These are phyloP conservation scores for Oryzias sinensis DNA, from an alignment of 2,797 vertebrate species.

Conservation along the genomic window DNA sequence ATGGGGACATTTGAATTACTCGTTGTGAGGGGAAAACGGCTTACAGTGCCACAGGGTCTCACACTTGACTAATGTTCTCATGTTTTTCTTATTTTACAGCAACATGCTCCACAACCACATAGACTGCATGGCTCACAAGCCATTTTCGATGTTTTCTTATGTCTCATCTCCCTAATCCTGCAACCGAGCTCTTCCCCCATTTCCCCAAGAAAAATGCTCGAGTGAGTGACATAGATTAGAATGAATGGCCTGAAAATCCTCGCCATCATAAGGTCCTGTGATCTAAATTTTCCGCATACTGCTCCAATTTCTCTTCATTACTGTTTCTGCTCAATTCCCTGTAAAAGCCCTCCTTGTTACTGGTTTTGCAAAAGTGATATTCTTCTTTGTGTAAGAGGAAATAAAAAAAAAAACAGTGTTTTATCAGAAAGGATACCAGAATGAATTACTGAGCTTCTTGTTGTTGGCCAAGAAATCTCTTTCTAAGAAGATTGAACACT, in stretches of 20 bases:
- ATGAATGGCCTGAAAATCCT: slow-evolving; percentile 10
- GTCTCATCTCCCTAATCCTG: background rate
- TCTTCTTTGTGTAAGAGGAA: too few species aligned
- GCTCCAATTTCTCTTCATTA: slow-evolving; percentile 43
- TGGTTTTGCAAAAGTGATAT: background rate
- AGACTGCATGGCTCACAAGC: slow-evolving; percentile 32
- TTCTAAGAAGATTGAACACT: too few species aligned
- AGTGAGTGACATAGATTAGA: background rate
- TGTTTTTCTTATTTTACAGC: slow-evolving; percentile 30
- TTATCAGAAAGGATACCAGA: too few species aligned
- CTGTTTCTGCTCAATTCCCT: slow-evolving; percentile 9
- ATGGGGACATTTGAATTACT: slow-evolving; percentile 48
- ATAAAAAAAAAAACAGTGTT: too few species aligned
- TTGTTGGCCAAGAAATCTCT: too few species aligned
- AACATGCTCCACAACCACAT: slow-evolving; percentile 27
- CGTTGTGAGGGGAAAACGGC: slow-evolving; percentile 33
- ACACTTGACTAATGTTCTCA: slow-evolving; percentile 52
- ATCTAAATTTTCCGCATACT: slow-evolving; percentile 41
- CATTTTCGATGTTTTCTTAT: slow-evolving; percentile 43
- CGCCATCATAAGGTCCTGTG: too few species aligned
- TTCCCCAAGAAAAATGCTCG: slow-evolving; percentile 20
- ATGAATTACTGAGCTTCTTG: too few species aligned
- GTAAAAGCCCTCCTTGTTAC: background rate
- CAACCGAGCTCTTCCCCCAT: background rate
- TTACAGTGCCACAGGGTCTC: slow-evolving; percentile 45